Evolutionary conservation across 30 jellyfish, hydroid and myxozoan species (phyloP).

Genomic region (Morbakka virulenta): DNA sequence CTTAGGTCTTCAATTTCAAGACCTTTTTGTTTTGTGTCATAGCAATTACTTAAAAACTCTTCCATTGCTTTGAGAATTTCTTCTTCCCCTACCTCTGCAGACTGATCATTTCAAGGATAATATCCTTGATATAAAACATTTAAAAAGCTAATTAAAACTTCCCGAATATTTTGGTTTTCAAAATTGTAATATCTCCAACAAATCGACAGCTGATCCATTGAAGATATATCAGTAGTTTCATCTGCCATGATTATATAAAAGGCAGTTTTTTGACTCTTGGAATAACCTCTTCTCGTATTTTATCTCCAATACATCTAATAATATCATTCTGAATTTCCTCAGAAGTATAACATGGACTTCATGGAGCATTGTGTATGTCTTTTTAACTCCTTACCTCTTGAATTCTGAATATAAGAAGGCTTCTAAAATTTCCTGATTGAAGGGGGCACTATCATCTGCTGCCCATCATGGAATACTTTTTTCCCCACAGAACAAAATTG

Average conservation of each 20-base stretch:
- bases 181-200: not conserved
- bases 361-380: not conserved
- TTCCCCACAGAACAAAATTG: not conserved
- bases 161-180: constrained; percentile 12
- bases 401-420: not conserved
- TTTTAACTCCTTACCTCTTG: not conserved
- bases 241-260: constrained; percentile 14
- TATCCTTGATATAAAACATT: constrained; percentile 6
- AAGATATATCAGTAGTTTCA: constrained; percentile 15
- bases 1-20: constrained; percentile 4
- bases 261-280: constrained; percentile 16
- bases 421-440: not conserved
- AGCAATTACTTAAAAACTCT: not conserved
- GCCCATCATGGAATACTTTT: not conserved
- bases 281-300: constrained; percentile 7
- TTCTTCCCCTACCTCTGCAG: not conserved
- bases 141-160: not conserved
- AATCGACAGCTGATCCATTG: not conserved
- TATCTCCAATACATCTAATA: constrained; percentile 8
- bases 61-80: constrained; percentile 6
- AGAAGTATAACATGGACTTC: constrained; percentile 7
- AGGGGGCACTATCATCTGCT: not conserved
- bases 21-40: not conserved
- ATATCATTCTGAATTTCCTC: constrained; percentile 4
- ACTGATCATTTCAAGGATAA: not conserved